Evolutionary conservation across 2,113 vertebrate species (phyloP), one percentile per base, ranked within the genome.

Genomic region (Leptobrachium ailaonicum): DNA sequence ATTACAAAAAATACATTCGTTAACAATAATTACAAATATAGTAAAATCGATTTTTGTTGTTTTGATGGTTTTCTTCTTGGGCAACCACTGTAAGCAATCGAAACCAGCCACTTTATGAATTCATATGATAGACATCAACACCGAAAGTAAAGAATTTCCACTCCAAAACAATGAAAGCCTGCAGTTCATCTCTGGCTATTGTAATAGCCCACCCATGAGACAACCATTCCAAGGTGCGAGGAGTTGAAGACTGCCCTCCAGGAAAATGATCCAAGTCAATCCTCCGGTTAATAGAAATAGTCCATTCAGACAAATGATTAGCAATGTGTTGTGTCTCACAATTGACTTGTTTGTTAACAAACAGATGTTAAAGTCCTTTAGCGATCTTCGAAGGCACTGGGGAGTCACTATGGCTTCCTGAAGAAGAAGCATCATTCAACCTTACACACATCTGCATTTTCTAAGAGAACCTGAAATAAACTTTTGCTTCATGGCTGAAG

Each of bases 391-490:
- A 11, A 44, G 68, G 43, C 44, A 47, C 42, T 47, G 12, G 4
- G 42, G 4, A 70, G 68, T 70, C 68, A 45, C 68, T 70, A 2
- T n/a, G 20, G 20, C 68, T 47, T 70, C 68, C 68, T 70, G 68
- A 70, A 70, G 68, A 70, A 70, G 68, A 47, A 47, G 43, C 68
- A 70, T 70, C 47, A n/a, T 70, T 44, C 68, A 70, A 41, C 44
- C 13, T 8, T 41, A 47, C 42, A 47, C 42, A 70, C 68, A 70
- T 70, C 68, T 70, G 68, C 68, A 70, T 70, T 9, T 70, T 45
- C 44, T 12, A 70, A 20, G 14, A 47, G 14, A 44, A 20, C 44
- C 42, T 44, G 43, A 70, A 68, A 42, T 44, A 68, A 70, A 70
- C 9, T 8, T 13, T 68, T 42, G 12, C 68, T 20, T 47, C 43